These are phyloP conservation scores for Brachionichthys hirsutus DNA, from an alignment of 2,113 vertebrate genomes.

Conservation along the genomic window DNA sequence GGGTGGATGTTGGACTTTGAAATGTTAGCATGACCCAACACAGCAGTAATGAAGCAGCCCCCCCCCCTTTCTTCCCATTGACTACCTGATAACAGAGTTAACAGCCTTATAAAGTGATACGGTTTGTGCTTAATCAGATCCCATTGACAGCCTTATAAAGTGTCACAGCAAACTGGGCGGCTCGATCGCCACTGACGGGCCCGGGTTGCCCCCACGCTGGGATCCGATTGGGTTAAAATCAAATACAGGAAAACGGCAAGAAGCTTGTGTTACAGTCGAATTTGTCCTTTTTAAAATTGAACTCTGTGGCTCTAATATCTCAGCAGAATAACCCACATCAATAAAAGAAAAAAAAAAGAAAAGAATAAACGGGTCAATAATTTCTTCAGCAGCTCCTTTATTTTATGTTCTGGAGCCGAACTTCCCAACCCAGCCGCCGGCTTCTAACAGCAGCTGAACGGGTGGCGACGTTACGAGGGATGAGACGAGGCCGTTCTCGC, in stretches of 20 bases:
- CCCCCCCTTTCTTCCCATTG: slow-evolving; percentile 8
- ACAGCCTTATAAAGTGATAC: slow-evolving; percentile 47
- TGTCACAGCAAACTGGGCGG: slow-evolving; percentile 3
- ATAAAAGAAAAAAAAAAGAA: slow-evolving; percentile 4
- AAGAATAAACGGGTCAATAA: slow-evolving; percentile 23
- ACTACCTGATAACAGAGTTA: slow-evolving; percentile 49
- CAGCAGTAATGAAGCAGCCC: slow-evolving; percentile 8
- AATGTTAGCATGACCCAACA: slow-evolving; percentile 22
- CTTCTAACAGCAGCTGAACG: slow-evolving; percentile 1
- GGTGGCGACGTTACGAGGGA: too few species aligned
- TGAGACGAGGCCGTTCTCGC: not conserved
- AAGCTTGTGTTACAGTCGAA: not conserved
- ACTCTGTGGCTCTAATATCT: not conserved
- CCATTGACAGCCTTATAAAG: slow-evolving; percentile 29
- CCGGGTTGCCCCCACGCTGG: not conserved
- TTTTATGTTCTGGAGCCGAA: slow-evolving; percentile 20
- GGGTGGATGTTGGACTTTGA: slow-evolving; percentile 33
- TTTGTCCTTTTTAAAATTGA: slow-evolving; percentile 4
- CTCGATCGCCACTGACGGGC: slow-evolving; percentile 3
- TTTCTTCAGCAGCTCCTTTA: slow-evolving; percentile 30
- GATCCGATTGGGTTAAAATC: slow-evolving; percentile 12
- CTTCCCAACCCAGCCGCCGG: slow-evolving; percentile 9
- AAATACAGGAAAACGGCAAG: not conserved
- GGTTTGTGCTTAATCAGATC: slow-evolving; percentile 37
- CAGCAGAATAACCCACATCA: slow-evolving; percentile 20